Percentiles rank a stretch among this genome's conserved stretches.
These are phyloP conservation scores for Connochaetes taurinus DNA, from an alignment of 2,113 vertebrate species.

Conservation along the genomic window DNA sequence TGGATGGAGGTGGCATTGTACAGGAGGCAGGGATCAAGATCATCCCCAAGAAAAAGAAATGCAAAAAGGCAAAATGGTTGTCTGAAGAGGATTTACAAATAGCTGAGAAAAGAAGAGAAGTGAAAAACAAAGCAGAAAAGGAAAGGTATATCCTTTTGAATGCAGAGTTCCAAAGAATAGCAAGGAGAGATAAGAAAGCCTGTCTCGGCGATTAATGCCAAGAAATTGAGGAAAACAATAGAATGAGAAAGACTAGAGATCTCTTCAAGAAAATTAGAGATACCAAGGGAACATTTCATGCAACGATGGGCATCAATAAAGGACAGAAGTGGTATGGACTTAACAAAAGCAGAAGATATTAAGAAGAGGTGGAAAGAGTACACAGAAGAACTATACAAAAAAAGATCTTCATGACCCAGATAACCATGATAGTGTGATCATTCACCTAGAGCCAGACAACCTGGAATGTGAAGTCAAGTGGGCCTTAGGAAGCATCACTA, in stretches of 20 bases:
- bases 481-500: background rate
- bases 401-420: background rate
- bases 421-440: background rate
- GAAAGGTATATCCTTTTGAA: background rate
- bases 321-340: background rate
- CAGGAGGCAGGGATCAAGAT: background rate
- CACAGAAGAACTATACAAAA: background rate
- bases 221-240: background rate
- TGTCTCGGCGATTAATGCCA: rapidly evolving
- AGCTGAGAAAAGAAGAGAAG: background rate
- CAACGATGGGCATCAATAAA: background rate
- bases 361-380: background rate
- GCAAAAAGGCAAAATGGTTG: background rate
- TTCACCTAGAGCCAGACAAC: background rate
- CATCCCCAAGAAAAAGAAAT: background rate
- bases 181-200: background rate
- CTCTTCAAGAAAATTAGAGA: background rate
- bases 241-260: background rate
- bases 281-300: background rate
- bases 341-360: background rate
- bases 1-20: background rate
- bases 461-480: background rate
- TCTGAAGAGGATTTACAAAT: background rate
- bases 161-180: background rate
- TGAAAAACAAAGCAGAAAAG: background rate